Base-by-base conservation (phyloP, 1,140 invertebrate genomes). In the Anthonomus grandis region DNA sequence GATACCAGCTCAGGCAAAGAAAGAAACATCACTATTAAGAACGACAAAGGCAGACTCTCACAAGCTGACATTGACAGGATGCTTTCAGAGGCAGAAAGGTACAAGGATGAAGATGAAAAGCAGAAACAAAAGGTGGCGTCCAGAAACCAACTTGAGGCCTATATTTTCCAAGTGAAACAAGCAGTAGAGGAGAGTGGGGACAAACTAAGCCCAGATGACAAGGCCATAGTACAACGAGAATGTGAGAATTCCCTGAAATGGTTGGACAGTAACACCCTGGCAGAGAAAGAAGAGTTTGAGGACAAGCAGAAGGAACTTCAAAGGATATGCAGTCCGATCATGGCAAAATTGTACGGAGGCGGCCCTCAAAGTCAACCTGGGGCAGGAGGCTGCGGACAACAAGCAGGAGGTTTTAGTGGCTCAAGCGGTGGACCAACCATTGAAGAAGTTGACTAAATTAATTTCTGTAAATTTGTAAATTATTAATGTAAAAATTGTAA, bases 21-120 rank as follows among this genome's bases (percentile, higher is more conserved):
- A 3, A 31, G 46, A 18, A 87, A 90, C 64, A 91, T 93, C 62
- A 89, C 86, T n/a, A 91, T 92, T 57, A 90, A 86, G 17, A 92
- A 92, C 67, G 90, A 92, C 70, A 90, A 90, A 67, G 86, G 89
- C 17, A 78, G 90, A 42, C 73, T 91, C 1, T 82, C 79, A 8
- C 89, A 91, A 66, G 85, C 88, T 21, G 88, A 91, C 57, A 92
- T 93, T 65, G 87, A 93, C 38, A 77, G 84, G 36, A 93, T 94
- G 86, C 82, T 89, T 9, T 81, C 81, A 15, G 83, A 85, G 47
- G 82, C 79, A 1, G 76, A 81, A 38, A 74, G 66, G 25, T 90
- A 84, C 69, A 83, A 82, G 61, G 77, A 78, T n/a, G 80, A 83
- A 56, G 88, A 90, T 67, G 83, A 87, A 27, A 78, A 76, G 42